These are phyloP conservation scores for Galeruca laticollis DNA, from an alignment of 2,888 invertebrate genomes.

Conservation along the genomic window DNA sequence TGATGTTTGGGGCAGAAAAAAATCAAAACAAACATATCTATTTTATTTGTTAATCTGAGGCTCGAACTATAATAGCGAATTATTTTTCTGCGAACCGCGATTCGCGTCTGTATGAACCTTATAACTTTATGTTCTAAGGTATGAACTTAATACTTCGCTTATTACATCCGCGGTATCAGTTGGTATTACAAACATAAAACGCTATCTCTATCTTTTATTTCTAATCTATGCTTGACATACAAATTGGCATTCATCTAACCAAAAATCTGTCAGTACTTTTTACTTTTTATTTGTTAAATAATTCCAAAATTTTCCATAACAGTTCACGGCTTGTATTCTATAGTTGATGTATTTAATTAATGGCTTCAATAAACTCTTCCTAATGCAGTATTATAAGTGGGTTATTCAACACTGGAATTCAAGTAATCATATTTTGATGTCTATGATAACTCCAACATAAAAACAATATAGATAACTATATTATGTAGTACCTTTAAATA, in stretches of 20 bases:
- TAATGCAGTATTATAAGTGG: conserved; percentile 45
- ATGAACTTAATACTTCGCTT: too few relatives aligned
- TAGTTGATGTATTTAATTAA: conserved; percentile 41
- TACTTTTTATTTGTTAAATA: conserved; percentile 20
- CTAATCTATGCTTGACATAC: background rate
- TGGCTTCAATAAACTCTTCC: conserved; percentile 39
- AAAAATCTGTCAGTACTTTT: conserved; percentile 28
- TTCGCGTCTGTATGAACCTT: too few relatives aligned
- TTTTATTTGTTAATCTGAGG: too few relatives aligned
- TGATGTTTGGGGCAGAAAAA: too few relatives aligned
- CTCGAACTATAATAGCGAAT: too few relatives aligned
- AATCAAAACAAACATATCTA: too few relatives aligned
- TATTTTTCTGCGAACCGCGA: too few relatives aligned
- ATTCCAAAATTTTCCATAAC: conserved; percentile 10
- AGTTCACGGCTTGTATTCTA: conserved; percentile 19
- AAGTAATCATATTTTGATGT: conserved; percentile 57
- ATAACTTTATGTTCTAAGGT: too few relatives aligned
- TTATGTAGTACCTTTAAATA: conserved; percentile 53
- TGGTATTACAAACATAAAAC: too few relatives aligned
- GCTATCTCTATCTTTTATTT: too few relatives aligned
- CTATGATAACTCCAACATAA: conserved; percentile 62
- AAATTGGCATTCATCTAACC: conserved; percentile 25
- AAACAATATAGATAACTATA: conserved; percentile 44
- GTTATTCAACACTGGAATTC: conserved; percentile 44
- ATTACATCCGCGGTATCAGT: too few relatives aligned